A percentile compares a stretch with the other conserved stretches of the same genome.
Conservation (phyloP, 2,113 vertebrate genomes). For the Ciconia boyciana region DNA sequence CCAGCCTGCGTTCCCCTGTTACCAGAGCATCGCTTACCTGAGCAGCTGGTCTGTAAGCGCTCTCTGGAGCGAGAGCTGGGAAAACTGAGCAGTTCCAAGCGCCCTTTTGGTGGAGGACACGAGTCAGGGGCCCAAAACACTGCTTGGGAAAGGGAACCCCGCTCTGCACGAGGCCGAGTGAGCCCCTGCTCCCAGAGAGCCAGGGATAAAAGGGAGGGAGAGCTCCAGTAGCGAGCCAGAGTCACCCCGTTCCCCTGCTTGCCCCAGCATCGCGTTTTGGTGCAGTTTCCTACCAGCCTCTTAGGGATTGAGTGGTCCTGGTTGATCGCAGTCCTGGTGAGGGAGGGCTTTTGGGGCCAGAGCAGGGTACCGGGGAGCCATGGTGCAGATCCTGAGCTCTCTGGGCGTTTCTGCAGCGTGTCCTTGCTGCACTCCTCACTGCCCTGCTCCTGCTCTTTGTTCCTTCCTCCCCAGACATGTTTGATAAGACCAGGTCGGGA, state of each 20-base stretch:
- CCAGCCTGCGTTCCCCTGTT: neutral
- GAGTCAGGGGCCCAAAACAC: neutral
- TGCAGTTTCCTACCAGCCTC: accelerated
- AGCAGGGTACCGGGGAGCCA: neutral
- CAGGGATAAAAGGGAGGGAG: neutral
- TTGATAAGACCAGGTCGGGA: conserved; percentile 87
- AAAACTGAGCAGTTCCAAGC: accelerated
- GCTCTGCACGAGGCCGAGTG: accelerated
- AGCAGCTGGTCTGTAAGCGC: accelerated
- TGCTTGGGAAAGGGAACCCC: neutral
- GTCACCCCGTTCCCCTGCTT: accelerated
- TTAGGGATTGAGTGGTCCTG: accelerated
- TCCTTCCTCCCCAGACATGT: conserved; percentile 83
- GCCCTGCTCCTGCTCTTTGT: neutral
- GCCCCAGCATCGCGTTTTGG: accelerated
- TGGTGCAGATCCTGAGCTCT: neutral
- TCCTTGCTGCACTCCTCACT: neutral
- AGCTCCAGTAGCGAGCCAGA: neutral
- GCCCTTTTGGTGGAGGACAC: accelerated
- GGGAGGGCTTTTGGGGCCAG: neutral
- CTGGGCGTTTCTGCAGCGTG: neutral
- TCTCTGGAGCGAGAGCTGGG: neutral
- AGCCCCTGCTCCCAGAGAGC: neutral
- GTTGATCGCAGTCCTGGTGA: accelerated
- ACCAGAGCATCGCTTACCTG: neutral